Evolutionary conservation across 2,888 invertebrate genomes (phyloP).

Genomic region (Cordilura impudica): DNA sequence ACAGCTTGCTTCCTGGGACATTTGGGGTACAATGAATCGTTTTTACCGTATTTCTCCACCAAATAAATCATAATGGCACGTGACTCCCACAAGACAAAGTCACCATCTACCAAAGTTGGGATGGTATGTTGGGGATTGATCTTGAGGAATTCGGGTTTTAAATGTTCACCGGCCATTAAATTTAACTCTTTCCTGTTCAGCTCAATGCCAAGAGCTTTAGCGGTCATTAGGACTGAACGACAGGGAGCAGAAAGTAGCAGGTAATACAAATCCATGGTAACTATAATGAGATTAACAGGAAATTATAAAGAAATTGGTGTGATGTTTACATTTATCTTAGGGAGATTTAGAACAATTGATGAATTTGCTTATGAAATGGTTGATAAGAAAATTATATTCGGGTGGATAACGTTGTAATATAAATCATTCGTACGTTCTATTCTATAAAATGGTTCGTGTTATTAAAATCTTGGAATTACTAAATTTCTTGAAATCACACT

Average conservation of each 20-base stretch:
- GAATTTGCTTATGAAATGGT: too few relatives aligned
- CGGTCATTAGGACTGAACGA: conserved; percentile 81
- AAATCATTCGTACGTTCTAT: too few relatives aligned
- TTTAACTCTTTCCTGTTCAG: conserved; percentile 81
- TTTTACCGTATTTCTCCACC: conserved; percentile 86
- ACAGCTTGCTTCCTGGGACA: conserved; percentile 85
- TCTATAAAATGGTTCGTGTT: too few relatives aligned
- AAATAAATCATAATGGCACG: conserved; percentile 88
- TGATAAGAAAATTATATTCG: too few relatives aligned
- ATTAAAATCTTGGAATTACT: too few relatives aligned
- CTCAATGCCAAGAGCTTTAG: conserved; percentile 82
- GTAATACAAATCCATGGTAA: conserved; percentile 81
- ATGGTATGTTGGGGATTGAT: conserved; percentile 89
- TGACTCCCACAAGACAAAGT: conserved; percentile 88
- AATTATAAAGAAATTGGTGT: too few relatives aligned
- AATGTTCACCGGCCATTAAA: conserved; percentile 81
- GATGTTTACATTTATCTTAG: too few relatives aligned
- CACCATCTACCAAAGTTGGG: conserved; percentile 89
- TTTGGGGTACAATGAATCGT: conserved; percentile 84
- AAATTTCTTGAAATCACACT: too few relatives aligned
- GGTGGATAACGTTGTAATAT: too few relatives aligned
- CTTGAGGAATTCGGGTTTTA: conserved; percentile 84
- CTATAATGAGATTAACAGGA: too few relatives aligned
- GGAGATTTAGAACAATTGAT: too few relatives aligned
- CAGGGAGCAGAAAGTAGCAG: conserved; percentile 82